Evolutionary conservation across 2,797 vertebrate genomes (phyloP).

Genomic region (Danio albolineatus): DNA sequence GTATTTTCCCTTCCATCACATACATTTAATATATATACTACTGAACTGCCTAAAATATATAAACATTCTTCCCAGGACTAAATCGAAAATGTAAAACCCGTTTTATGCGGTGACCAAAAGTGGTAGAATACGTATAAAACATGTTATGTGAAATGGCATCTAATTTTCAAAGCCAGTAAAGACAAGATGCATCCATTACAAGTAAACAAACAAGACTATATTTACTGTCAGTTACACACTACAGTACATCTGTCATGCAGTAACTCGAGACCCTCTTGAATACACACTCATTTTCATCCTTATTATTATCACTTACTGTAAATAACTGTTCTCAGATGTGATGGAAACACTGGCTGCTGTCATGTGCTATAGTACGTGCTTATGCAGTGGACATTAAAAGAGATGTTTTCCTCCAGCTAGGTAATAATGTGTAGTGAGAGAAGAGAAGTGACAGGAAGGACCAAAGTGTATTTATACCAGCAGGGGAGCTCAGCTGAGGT

Average conservation of each 20-base stretch:
- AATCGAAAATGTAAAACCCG: neutral
- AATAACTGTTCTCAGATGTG: constrained; percentile 33
- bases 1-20: too few species aligned
- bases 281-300: neutral
- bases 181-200: neutral
- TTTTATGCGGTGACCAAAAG: neutral
- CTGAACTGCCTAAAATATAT: neutral
- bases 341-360: constrained; percentile 8
- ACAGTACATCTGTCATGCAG: neutral
- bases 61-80: neutral
- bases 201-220: constrained; percentile 5
- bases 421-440: neutral
- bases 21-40: neutral
- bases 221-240: constrained; percentile 5
- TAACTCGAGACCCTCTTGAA: neutral
- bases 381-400: neutral
- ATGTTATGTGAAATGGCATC: neutral
- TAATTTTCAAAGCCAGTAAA: neutral
- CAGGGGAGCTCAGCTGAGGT: constrained; percentile 20
- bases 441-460: constrained; percentile 30
- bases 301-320: constrained; percentile 35
- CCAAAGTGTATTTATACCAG: constrained; percentile 30
- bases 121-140: neutral
- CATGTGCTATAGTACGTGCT: neutral
- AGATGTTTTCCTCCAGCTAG: neutral